These are phyloP conservation scores for Synergus itoensis DNA, from an alignment of 2,888 invertebrate species.

Conservation along the genomic window DNA sequence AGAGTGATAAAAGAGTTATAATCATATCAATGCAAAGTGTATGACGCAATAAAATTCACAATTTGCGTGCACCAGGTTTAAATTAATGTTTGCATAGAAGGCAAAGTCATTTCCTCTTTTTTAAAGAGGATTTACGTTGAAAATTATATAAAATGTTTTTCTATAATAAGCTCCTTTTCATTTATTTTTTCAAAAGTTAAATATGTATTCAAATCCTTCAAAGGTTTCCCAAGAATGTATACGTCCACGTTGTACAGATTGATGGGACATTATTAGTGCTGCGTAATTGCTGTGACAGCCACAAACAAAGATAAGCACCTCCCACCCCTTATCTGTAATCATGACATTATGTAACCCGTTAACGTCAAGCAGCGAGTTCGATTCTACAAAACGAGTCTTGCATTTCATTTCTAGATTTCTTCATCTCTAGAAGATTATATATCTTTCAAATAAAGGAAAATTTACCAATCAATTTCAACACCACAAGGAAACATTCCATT, in stretches of 20 bases:
- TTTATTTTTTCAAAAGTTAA: not conserved
- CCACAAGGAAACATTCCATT: not conserved
- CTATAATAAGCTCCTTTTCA: not conserved
- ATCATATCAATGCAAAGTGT: constrained; percentile 28
- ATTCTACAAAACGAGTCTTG: constrained; percentile 12
- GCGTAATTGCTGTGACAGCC: constrained; percentile 59
- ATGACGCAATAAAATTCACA: constrained; percentile 16
- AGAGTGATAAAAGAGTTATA: not conserved
- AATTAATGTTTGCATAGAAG: not conserved
- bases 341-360: constrained; percentile 45
- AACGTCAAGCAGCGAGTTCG: constrained; percentile 9
- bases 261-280: constrained; percentile 52
- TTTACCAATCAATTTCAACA: not conserved
- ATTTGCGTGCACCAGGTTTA: not conserved
- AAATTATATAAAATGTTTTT: not conserved
- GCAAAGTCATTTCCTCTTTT: not conserved
- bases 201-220: no score
- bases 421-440: not conserved
- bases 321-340: constrained; percentile 40
- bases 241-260: constrained; percentile 40
- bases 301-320: constrained; percentile 63
- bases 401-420: constrained; percentile 28
- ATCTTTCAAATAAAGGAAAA: not conserved
- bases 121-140: not conserved
- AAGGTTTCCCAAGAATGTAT: not conserved